Conservation (phyloP, 2,797 vertebrate species). For the Thunnus albacares region DNA sequence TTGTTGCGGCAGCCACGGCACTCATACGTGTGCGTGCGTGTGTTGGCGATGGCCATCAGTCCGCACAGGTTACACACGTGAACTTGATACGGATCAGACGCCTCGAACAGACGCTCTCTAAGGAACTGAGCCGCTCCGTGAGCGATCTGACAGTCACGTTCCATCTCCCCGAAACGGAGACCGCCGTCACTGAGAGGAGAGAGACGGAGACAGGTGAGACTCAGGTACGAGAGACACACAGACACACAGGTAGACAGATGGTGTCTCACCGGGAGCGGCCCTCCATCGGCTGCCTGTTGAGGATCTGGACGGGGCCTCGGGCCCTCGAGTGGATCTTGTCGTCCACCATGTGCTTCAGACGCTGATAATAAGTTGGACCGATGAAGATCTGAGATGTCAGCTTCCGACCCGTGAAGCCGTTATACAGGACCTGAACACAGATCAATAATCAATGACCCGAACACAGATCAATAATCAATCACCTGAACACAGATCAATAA, state of each 20-base stretch:
- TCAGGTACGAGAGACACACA: no score
- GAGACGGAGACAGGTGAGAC: background rate
- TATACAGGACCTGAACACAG: slow-evolving; percentile 93
- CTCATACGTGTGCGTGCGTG: slow-evolving; percentile 96
- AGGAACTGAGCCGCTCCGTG: slow-evolving; percentile 99
- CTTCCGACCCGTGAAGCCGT: slow-evolving; percentile 98
- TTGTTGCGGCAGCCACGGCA: slow-evolving; percentile 98
- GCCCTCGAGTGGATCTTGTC: slow-evolving; percentile 99
- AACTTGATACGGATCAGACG: slow-evolving; percentile 97
- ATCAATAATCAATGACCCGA: background rate
- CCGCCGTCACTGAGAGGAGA: slow-evolving; percentile 91
- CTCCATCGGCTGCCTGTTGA: slow-evolving; percentile 99
- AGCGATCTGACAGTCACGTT: slow-evolving; percentile 98
- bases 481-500: no score
- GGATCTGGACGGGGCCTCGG: slow-evolving; percentile 97
- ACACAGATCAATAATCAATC: background rate
- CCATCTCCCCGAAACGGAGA: slow-evolving; percentile 98
- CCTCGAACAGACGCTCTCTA: slow-evolving; percentile 95
- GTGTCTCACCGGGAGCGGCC: slow-evolving; percentile 93
- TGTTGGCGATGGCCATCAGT: slow-evolving; percentile 99
- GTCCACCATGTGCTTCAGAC: slow-evolving; percentile 99
- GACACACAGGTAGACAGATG: slow-evolving; percentile 1
- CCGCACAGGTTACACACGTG: slow-evolving; percentile 98
- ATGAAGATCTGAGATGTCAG: slow-evolving; percentile 99
- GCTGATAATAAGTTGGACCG: slow-evolving; percentile 97